These are phyloP conservation scores for Beaufortia kweichowensis DNA, from an alignment of 2,113 vertebrate genomes.

Conservation along the genomic window DNA sequence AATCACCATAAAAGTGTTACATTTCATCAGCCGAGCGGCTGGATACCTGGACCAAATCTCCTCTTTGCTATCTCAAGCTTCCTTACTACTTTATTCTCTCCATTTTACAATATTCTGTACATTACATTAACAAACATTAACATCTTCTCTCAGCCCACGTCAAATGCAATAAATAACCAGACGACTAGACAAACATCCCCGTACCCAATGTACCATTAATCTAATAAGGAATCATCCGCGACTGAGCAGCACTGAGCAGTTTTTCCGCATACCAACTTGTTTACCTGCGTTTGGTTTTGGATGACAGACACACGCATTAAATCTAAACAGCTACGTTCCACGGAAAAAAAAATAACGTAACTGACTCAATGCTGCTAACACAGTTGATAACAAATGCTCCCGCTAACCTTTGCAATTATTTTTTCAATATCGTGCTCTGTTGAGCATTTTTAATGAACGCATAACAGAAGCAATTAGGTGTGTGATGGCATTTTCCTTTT, in stretches of 20 bases:
- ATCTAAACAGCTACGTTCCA: conserved; percentile 27
- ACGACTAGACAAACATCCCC: background rate
- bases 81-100: too few species aligned
- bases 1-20: too few species aligned
- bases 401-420: conserved; percentile 38
- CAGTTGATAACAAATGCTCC: conserved; percentile 27
- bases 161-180: background rate
- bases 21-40: too few species aligned
- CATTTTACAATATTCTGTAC: too few species aligned
- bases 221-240: background rate
- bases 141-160: background rate
- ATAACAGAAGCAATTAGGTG: conserved; percentile 42
- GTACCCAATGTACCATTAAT: background rate
- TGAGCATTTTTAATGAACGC: conserved; percentile 55
- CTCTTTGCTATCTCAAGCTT: too few species aligned
- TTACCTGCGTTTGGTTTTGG: conserved; percentile 38
- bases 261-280: conserved; percentile 8
- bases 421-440: conserved; percentile 48
- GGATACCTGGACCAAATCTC: too few species aligned
- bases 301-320: conserved; percentile 15
- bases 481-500: conserved; percentile 42
- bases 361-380: conserved; percentile 24
- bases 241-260: background rate
- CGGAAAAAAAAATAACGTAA: conserved; percentile 11
- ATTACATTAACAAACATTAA: background rate